These are phyloP conservation scores for Cosmopolites sordidus DNA, from an alignment of 2,888 invertebrate genomes.

Conservation along the genomic window DNA sequence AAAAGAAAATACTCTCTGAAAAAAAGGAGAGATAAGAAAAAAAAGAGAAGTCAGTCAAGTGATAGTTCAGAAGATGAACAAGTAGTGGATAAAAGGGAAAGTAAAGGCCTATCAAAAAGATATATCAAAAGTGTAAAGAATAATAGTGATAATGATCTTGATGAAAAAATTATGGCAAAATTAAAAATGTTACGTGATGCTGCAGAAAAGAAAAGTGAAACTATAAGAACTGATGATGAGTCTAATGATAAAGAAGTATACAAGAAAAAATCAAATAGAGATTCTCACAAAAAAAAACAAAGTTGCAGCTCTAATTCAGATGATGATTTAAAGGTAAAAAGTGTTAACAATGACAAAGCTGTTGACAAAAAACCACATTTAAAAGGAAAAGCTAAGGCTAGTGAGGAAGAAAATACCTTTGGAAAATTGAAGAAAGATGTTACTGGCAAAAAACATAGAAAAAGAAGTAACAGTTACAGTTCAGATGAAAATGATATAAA, in stretches of 20 bases:
- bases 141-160: constrained; percentile 16
- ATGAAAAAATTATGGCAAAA: constrained; percentile 23
- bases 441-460: background rate
- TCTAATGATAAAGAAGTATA: constrained; percentile 10
- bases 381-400: background rate
- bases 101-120: constrained; percentile 13
- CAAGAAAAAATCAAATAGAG: constrained; percentile 27
- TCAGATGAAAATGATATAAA: constrained; percentile 25
- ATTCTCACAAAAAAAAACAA: constrained; percentile 14
- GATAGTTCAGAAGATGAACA: constrained; percentile 15
- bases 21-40: constrained; percentile 9
- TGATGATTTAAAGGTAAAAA: too few relatives aligned
- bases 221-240: constrained; percentile 6
- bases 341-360: too few relatives aligned
- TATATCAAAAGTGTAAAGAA: constrained; percentile 7
- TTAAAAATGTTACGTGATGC: constrained; percentile 21
- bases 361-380: constrained; percentile 17
- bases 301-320: constrained; percentile 25
- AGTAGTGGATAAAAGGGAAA: background rate
- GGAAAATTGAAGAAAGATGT: constrained; percentile 17
- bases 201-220: constrained; percentile 23
- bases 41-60: constrained; percentile 9
- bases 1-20: constrained; percentile 23
- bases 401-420: background rate
- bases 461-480: constrained; percentile 24